Evolutionary conservation across 2,113 vertebrate species (phyloP), one percentile per base, ranked within the genome.

Genomic region (Silurus glanis): DNA sequence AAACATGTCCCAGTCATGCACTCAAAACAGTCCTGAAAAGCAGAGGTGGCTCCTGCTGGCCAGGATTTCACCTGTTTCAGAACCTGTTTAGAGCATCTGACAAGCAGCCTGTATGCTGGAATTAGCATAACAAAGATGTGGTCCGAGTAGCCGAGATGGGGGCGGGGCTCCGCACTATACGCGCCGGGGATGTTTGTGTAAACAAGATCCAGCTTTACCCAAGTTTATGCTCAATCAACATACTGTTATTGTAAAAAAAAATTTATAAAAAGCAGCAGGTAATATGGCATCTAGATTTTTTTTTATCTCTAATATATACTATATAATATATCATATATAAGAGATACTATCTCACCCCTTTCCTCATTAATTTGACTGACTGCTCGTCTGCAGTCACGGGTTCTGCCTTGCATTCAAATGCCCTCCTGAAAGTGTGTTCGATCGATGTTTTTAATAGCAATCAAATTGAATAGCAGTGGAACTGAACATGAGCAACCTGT

Each of bases 401-500:
- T 83, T 67, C 62, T 53, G 81, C 25, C 61, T 67, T 64, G 45
- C 51, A 83, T 69, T 53, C 62, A 45, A 6, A 47, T 61, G 83
- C 71, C 83, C 23, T 75, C 58, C 62, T 84, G 23, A 62, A 23
- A 75, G 21, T 58, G 51, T 72, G 28, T 64, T 64, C 12, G 17
- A 17, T 45, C 8, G 53, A 62, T 59, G 45, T 49, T 16, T 84
- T n/a, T 84, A 75, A 84, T 51, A 62, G 71, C 58, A 76, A 62
- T 84, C 47, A 84, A 84, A 84, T 75, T 84, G 56, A 84, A 21
- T 75, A 45, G 58, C 83, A 75, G n/a, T 58, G 56, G 53, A 84
- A 72, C 69, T 71, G n/a, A 83, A 69, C 55, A 69, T 75, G 69
- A 74, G 28, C 69, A 47, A 62, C 45, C 56, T 75, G 69, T 75